These are phyloP conservation scores for Hipposideros armiger DNA, from an alignment of 2,113 vertebrate genomes.

Conservation along the genomic window DNA sequence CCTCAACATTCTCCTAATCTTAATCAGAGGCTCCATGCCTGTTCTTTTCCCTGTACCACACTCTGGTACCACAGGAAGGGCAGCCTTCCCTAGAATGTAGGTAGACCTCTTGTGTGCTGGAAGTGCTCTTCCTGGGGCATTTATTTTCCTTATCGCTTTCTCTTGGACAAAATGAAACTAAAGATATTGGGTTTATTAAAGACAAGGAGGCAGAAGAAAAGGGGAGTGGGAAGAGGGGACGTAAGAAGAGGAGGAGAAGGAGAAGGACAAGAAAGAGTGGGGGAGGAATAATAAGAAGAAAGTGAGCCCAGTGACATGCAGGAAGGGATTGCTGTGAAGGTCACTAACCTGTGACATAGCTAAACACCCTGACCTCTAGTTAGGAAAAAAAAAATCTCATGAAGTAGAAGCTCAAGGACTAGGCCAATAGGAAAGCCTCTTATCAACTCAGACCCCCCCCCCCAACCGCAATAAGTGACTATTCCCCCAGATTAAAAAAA, in stretches of 20 bases:
- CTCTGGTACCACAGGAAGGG: background rate
- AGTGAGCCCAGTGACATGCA: background rate
- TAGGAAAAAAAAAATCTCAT: too few species aligned
- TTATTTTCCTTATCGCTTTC: background rate
- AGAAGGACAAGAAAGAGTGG: background rate
- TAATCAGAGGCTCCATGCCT: background rate
- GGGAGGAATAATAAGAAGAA: background rate
- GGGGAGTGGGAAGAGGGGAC: background rate
- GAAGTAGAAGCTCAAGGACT: background rate
- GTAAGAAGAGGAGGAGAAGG: too few species aligned
- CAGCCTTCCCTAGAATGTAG: background rate
- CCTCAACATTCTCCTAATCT: background rate
- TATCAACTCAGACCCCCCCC: background rate
- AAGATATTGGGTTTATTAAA: background rate
- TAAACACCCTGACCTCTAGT: background rate
- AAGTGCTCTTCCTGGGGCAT: background rate
- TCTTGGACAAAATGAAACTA: conserved; percentile 3
- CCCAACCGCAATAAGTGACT: background rate
- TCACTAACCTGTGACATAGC: background rate
- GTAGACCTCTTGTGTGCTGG: background rate
- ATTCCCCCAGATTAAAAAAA: background rate
- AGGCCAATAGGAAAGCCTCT: background rate
- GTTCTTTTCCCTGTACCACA: background rate
- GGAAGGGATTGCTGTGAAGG: background rate
- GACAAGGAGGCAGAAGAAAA: background rate